Evolutionary conservation across 1,140 invertebrate species (phyloP).

Genomic region (Triops longicaudatus): DNA sequence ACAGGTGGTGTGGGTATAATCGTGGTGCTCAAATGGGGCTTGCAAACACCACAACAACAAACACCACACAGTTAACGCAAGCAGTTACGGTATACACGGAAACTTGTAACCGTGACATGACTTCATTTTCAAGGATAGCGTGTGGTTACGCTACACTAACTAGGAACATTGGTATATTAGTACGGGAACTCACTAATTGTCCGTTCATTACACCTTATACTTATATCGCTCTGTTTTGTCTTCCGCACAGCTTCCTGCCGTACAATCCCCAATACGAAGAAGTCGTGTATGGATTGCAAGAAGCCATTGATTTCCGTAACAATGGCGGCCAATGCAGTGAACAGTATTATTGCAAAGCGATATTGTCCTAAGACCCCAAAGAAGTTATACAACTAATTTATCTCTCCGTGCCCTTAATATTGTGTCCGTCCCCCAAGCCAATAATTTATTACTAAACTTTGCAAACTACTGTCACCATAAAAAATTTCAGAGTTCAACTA

Average conservation of each 20-base stretch:
- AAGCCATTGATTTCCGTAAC: constrained; percentile 33
- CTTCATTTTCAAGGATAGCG: too few species aligned
- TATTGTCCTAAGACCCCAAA: not conserved
- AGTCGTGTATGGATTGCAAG: constrained; percentile 35
- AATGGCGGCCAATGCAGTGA: constrained; percentile 34
- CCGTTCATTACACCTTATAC: constrained; percentile 8
- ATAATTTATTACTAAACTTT: constrained; percentile 4
- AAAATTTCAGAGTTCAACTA: not conserved
- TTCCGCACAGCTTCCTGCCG: constrained; percentile 32
- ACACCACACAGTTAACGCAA: too few species aligned
- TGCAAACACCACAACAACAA: too few species aligned
- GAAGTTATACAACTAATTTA: not conserved
- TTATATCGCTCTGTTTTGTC: constrained; percentile 15
- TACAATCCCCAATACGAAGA: constrained; percentile 35
- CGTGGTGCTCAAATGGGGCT: too few species aligned
- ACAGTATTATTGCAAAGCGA: constrained; percentile 33
- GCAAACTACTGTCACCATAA: not conserved
- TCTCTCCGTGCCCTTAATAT: not conserved
- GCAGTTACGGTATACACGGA: too few species aligned
- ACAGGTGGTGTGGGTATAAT: too few species aligned
- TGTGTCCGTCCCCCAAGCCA: not conserved
- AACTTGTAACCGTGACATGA: too few species aligned
- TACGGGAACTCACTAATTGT: not conserved
- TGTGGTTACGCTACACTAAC: too few species aligned
- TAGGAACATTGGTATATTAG: not conserved